Conservation (phyloP, 92 coral and sea anemone genomes). For the Heliopora coerulea region DNA sequence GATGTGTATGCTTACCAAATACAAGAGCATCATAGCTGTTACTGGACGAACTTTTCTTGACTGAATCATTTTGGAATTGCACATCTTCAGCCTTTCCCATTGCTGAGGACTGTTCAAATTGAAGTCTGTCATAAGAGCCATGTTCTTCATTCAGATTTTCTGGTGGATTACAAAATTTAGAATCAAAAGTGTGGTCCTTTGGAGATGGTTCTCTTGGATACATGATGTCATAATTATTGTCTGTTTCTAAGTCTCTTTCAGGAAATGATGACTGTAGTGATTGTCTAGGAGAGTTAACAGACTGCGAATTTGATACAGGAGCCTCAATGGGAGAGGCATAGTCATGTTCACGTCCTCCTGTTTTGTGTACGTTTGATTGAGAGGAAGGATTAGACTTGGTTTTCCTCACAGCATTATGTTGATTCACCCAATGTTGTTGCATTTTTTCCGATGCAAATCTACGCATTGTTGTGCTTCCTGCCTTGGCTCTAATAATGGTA, state of each 20-base stretch:
- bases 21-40: constrained; percentile 25
- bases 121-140: constrained; percentile 35
- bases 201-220: neutral
- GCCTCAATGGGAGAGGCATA: neutral
- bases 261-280: neutral
- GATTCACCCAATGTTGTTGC: neutral
- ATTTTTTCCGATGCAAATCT: constrained; percentile 16
- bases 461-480: constrained; percentile 43
- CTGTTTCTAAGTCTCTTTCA: neutral
- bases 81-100: neutral
- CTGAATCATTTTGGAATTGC: constrained; percentile 25
- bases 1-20: neutral
- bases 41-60: constrained; percentile 3
- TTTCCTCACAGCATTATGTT: constrained; percentile 6
- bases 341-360: neutral
- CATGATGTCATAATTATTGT: constrained; percentile 14
- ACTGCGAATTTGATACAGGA: neutral
- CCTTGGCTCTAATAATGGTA: constrained; percentile 80
- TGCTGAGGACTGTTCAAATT: constrained; percentile 34
- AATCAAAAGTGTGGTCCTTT: neutral
- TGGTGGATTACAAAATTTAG: neutral
- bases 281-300: constrained; percentile 1
- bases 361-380: neutral
- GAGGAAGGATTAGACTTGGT: constrained; percentile 4
- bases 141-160: constrained; percentile 29